phyloP scores from a whole-genome alignment of 1,140 invertebrate species.

The Drosophila ananassae region DNA sequence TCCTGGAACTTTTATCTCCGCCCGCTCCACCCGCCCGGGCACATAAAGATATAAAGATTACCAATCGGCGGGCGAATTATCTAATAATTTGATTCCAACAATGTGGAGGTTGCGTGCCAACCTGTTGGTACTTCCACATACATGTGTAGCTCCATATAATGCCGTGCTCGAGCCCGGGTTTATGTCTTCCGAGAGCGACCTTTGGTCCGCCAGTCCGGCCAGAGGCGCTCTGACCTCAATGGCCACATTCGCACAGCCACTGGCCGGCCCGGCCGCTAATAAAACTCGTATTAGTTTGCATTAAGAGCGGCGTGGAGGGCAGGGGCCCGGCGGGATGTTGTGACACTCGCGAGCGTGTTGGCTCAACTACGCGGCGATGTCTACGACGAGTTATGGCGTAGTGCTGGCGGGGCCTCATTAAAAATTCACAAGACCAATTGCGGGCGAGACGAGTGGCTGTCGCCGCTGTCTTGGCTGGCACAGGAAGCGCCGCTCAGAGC shows the following conservation, averaged over 20 bases:
- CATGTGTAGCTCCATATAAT: too few relatives aligned
- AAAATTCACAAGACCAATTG: constrained; percentile 49
- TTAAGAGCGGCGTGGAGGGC: constrained; percentile 9
- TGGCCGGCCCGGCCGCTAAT: neutral
- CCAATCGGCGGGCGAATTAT: constrained; percentile 19
- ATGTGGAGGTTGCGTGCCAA: constrained; percentile 16
- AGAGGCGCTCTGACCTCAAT: constrained; percentile 33
- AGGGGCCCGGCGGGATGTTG: constrained; percentile 26
- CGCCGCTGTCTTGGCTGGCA: constrained; percentile 29
- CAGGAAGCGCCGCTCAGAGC: constrained; percentile 26
- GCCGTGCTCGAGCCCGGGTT: neutral
- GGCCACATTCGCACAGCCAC: constrained; percentile 28
- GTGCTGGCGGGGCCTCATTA: constrained; percentile 24
- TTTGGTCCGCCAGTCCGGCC: neutral
- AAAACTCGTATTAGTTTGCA: constrained; percentile 46
- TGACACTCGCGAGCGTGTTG: constrained; percentile 38
- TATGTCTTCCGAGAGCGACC: constrained; percentile 4
- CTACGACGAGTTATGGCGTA: constrained; percentile 2
- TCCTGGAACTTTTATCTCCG: constrained; percentile 9
- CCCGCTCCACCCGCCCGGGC: too few relatives aligned
- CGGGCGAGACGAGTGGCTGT: constrained; percentile 27
- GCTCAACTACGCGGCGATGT: constrained; percentile 44
- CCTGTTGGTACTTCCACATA: neutral
- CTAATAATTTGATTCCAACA: constrained; percentile 28
- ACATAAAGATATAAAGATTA: constrained; percentile 37